Evolutionary conservation across 1,140 invertebrate species (phyloP), one percentile per base, ranked within the genome.

Genomic region (Aradophagus sp.): DNA sequence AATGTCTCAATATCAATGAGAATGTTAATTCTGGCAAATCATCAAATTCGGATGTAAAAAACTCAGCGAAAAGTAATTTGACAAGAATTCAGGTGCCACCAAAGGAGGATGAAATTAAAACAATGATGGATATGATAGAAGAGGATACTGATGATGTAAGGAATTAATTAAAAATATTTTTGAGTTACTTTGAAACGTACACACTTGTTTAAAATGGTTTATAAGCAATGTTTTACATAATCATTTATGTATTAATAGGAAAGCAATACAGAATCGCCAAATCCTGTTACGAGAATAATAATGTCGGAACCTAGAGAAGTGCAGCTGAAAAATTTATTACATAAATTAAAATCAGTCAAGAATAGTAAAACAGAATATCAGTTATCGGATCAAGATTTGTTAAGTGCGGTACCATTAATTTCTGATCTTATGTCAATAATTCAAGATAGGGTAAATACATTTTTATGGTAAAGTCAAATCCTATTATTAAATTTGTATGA

Each of bases 61-160:
- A 36, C 6, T 4, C 34, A 10, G 69, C 20, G 16, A 69, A 61
- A 50, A 70, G 53, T 55, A 45, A 42, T 41, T 17, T 15, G 10
- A 44, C 38, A 1, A 78, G 65, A 71, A 79, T 75, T 17, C 59
- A 48, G n/a, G 42, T 68, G 2, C 78, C 75, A 5, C 55, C 50
- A 8, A 84, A 81, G 50, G 83, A 84, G 13, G 84, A 84, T 55
- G 79, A 86, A 42, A 81, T 86, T 42, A 77, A 75, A 48, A 86
- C 84, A 4, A 77, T 85, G 67, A 84, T 86, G 79, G 82, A 82
- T 50, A 78, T 74, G 50, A 61, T 84, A 35, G 70, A 75, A 26
- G 68, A 73, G 19, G 77, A 83, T 67, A 80, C 77, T 10, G 81
- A 83, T 39, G 68, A 75, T 48, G 83, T 83, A 74, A 77, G 62